Evolutionary conservation across 2,113 vertebrate genomes (phyloP).

Genomic region (Tetrao urogallus): DNA sequence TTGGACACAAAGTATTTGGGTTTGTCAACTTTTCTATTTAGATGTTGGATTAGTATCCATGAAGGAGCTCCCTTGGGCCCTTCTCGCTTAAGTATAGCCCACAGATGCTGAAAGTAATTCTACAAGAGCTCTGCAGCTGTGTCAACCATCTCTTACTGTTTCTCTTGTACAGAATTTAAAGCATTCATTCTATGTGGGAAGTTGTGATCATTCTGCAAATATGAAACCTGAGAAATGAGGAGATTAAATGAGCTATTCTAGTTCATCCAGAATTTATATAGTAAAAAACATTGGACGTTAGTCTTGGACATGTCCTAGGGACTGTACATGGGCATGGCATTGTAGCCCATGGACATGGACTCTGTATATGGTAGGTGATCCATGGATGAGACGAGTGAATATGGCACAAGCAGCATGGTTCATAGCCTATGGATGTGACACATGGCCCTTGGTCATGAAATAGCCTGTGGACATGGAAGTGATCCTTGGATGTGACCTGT

Average conservation of each 20-base stretch:
- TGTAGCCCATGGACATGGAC: background rate
- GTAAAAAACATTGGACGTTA: background rate
- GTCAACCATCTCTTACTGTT: background rate
- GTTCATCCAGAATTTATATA: background rate
- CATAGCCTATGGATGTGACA: too few relatives aligned
- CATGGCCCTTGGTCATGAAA: background rate
- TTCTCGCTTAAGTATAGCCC: slow-evolving; percentile 14
- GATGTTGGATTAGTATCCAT: slow-evolving; percentile 21
- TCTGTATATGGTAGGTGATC: background rate
- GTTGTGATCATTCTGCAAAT: background rate
- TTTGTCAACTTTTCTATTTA: slow-evolving; percentile 42
- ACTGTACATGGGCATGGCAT: background rate
- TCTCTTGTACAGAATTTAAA: background rate
- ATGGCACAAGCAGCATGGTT: background rate
- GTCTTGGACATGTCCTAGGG: background rate
- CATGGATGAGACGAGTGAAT: background rate
- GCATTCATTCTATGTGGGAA: background rate
- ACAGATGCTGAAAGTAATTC: slow-evolving; percentile 12
- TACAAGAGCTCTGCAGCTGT: background rate
- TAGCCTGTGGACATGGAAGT: background rate
- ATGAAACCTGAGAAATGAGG: background rate
- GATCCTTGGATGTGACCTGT: background rate
- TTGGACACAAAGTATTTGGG: slow-evolving; percentile 22
- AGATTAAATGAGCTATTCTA: background rate
- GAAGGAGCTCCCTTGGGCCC: background rate